Conservation (phyloP, 2,113 vertebrate genomes). For the Pseudorectes ferrugineus region DNA sequence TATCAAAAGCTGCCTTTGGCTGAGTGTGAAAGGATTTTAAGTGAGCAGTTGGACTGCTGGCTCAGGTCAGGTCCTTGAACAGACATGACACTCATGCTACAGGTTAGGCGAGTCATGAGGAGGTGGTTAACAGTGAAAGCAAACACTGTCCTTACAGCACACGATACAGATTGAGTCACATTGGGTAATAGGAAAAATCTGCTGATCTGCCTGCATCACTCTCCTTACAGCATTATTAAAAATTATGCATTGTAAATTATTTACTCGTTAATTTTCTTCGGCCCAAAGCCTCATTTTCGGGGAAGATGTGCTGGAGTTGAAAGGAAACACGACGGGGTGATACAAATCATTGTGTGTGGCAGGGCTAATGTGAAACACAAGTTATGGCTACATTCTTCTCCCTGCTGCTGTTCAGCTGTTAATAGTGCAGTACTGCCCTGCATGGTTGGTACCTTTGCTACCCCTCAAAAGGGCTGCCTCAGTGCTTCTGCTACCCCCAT, state of each 20-base stretch:
- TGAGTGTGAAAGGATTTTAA: background rate
- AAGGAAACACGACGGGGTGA: background rate
- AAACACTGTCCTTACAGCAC: background rate
- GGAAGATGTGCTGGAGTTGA: background rate
- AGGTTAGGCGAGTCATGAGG: background rate
- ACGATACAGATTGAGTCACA: background rate
- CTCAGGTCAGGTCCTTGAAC: background rate
- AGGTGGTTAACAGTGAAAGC: background rate
- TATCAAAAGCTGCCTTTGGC: background rate
- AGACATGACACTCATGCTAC: background rate
- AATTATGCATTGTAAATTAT: background rate
- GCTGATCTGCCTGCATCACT: background rate
- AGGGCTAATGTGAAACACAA: background rate
- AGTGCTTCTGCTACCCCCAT: too few relatives aligned
- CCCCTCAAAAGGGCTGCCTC: too few relatives aligned
- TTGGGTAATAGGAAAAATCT: background rate
- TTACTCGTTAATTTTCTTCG: background rate
- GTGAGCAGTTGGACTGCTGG: background rate
- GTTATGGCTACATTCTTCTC: background rate
- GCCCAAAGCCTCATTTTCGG: background rate
- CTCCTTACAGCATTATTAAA: background rate
- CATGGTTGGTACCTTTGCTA: too few relatives aligned
- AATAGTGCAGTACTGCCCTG: background rate
- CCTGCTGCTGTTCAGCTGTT: background rate
- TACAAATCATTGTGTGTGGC: background rate